phyloP scores from a whole-genome alignment of 2,888 invertebrate genomes.

The Orthosia gracilis region DNA sequence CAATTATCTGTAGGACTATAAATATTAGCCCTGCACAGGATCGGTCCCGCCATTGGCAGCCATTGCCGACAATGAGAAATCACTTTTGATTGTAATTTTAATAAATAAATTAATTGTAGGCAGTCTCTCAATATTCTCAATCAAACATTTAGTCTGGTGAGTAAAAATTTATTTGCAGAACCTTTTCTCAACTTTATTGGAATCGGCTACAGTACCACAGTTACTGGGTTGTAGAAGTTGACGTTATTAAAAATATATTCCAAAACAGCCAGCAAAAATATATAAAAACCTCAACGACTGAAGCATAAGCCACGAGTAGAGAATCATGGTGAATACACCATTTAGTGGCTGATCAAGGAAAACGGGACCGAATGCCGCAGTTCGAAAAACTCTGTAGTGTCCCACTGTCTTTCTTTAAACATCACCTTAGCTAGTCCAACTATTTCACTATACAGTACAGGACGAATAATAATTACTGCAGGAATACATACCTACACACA shows the following conservation, averaged over 20 bases:
- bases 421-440: slow-evolving; percentile 4
- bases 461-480: neutral
- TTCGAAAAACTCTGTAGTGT: neutral
- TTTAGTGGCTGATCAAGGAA: slow-evolving; percentile 8
- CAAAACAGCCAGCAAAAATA: neutral
- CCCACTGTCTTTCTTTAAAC: neutral
- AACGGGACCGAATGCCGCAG: slow-evolving; percentile 17
- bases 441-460: slow-evolving; percentile 9
- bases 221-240: neutral
- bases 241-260: neutral
- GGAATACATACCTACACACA: neutral
- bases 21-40: neutral
- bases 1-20: neutral
- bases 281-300: neutral
- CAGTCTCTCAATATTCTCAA: neutral
- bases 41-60: neutral
- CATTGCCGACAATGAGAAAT: too few relatives aligned
- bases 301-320: slow-evolving; percentile 22
- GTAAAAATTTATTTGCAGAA: too few relatives aligned
- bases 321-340: slow-evolving; percentile 11
- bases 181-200: neutral
- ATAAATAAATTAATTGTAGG: too few relatives aligned
- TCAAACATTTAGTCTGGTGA: neutral
- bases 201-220: neutral
- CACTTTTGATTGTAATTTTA: too few relatives aligned